Conservation (phyloP, 2,113 vertebrate genomes). For the Platichthys stellatus region DNA sequence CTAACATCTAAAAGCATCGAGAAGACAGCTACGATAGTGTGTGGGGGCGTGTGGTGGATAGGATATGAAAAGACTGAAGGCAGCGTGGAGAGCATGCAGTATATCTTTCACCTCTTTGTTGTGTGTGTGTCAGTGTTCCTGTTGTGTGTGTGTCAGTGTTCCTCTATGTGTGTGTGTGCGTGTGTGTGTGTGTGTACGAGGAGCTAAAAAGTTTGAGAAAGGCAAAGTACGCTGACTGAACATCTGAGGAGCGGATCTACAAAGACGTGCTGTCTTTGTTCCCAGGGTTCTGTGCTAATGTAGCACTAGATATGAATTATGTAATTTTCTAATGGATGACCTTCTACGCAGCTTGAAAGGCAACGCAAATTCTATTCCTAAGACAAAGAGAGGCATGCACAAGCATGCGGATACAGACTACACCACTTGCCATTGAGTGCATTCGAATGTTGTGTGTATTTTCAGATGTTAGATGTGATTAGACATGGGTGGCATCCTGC, state of each 20-base stretch:
- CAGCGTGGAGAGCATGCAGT: slow-evolving; percentile 39
- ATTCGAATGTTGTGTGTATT: background rate
- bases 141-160: background rate
- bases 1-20: slow-evolving; percentile 45
- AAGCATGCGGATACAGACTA: slow-evolving; percentile 29
- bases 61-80: slow-evolving; percentile 53
- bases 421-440: background rate
- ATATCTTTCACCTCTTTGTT: slow-evolving; percentile 50
- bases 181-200: slow-evolving; percentile 16
- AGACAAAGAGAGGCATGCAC: slow-evolving; percentile 40
- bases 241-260: slow-evolving; percentile 70
- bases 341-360: slow-evolving; percentile 67
- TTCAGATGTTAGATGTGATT: slow-evolving; percentile 16
- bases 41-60: slow-evolving; percentile 43
- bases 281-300: slow-evolving; percentile 60
- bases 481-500: background rate
- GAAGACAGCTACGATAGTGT: slow-evolving; percentile 44
- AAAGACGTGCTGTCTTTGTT: slow-evolving; percentile 76
- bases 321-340: slow-evolving; percentile 73
- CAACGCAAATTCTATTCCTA: slow-evolving; percentile 27
- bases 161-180: slow-evolving; percentile 1
- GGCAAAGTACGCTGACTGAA: slow-evolving; percentile 58
- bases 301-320: slow-evolving; percentile 78
- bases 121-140: slow-evolving; percentile 1
- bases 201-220: slow-evolving; percentile 65